phyloP scores from a whole-genome alignment of 2,797 vertebrate species.

The Tachyglossus aculeatus region DNA sequence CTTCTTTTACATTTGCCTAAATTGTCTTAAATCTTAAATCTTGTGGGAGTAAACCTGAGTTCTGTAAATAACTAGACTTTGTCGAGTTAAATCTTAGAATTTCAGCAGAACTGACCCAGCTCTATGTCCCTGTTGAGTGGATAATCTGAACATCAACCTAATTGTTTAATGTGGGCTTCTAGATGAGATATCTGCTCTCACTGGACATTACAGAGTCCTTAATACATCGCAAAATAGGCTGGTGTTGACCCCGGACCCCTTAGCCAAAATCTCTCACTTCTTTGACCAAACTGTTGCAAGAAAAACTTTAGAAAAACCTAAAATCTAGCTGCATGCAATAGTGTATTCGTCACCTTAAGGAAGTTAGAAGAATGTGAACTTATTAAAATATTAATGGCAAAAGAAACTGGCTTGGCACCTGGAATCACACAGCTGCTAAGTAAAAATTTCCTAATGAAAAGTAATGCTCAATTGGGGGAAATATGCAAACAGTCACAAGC shows the following conservation, averaged over 20 bases:
- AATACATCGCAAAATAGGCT: conserved; percentile 14
- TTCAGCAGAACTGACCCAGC: conserved; percentile 6
- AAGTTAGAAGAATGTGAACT: conserved; percentile 42
- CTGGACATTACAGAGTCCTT: not conserved
- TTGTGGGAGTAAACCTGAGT: conserved; percentile 24
- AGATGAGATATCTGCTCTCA: not conserved
- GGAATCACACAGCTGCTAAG: not conserved
- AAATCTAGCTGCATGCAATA: conserved; percentile 5
- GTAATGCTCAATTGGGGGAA: too few species aligned
- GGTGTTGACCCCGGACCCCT: conserved; percentile 29
- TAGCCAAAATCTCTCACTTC: conserved; percentile 23
- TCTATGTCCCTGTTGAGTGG: not conserved
- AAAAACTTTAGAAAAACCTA: conserved; percentile 26
- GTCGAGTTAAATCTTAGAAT: conserved; percentile 33
- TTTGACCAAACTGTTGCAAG: conserved; percentile 29
- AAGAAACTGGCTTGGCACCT: not conserved
- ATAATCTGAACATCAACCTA: conserved; percentile 12
- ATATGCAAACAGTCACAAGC: too few species aligned
- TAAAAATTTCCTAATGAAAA: conserved; percentile 13
- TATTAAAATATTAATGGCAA: conserved; percentile 2
- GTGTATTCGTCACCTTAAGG: conserved; percentile 32
- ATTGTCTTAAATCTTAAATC: not conserved
- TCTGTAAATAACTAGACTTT: conserved; percentile 31
- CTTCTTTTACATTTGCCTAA: not conserved
- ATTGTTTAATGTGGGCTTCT: not conserved